Conservation (phyloP, 2,888 invertebrate species). For the Autographa pulchrina region DNA sequence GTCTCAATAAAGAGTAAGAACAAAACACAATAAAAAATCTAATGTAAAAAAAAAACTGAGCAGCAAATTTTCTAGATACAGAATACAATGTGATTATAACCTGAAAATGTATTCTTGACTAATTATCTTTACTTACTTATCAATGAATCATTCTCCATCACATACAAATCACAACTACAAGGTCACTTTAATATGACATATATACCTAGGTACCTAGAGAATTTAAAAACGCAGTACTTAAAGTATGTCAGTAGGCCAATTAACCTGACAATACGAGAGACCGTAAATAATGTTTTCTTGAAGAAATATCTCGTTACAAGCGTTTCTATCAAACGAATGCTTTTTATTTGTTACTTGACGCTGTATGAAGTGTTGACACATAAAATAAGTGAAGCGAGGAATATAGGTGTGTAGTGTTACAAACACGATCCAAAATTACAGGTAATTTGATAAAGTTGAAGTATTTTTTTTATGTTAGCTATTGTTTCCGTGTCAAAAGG, state of each 20-base stretch:
- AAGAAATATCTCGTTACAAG: slow-evolving; percentile 38
- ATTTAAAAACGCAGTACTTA: too few species aligned
- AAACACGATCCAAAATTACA: slow-evolving; percentile 11
- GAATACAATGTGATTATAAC: too few species aligned
- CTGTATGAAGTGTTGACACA: slow-evolving; percentile 33
- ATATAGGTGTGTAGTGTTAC: slow-evolving; percentile 29
- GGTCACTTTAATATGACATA: too few species aligned
- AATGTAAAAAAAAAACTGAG: too few species aligned
- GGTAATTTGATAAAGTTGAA: background rate
- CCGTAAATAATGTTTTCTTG: background rate
- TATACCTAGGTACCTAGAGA: too few species aligned
- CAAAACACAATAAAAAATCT: too few species aligned
- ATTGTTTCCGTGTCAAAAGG: background rate
- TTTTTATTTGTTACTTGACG: slow-evolving; percentile 58
- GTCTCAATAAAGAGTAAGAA: too few species aligned
- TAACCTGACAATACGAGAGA: background rate
- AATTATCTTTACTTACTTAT: too few species aligned
- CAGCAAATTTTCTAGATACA: too few species aligned
- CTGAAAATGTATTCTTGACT: too few species aligned
- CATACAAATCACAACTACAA: too few species aligned
- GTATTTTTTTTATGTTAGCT: background rate
- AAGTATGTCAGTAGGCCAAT: background rate
- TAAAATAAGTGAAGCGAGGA: slow-evolving; percentile 44
- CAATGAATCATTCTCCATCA: too few species aligned
- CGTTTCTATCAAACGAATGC: slow-evolving; percentile 37